A percentile compares a stretch with the other conserved stretches of the same genome.
These are phyloP conservation scores for Leptinotarsa haldemani DNA, from an alignment of 2,888 invertebrate species.

Conservation along the genomic window DNA sequence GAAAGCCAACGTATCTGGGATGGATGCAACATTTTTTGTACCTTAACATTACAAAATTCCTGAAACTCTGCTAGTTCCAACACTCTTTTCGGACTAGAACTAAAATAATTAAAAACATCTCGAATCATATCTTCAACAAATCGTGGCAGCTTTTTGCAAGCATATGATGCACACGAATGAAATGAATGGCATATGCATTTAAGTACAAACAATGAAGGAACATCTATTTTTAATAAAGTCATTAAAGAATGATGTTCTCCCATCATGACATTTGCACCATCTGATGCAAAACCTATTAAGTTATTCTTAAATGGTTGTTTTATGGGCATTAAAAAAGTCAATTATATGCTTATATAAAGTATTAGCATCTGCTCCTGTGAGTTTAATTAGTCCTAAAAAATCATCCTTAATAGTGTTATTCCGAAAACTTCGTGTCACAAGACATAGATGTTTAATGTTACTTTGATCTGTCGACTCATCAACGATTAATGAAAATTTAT, in stretches of 20 bases:
- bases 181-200: conserved; percentile 59
- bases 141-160: conserved; percentile 48
- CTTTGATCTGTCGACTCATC: conserved; percentile 6
- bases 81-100: conserved; percentile 46
- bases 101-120: conserved; percentile 49
- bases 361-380: conserved; percentile 13
- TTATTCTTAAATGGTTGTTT: neutral
- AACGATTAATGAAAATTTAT: conserved; percentile 21
- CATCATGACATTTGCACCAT: conserved; percentile 61
- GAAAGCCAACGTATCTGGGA: conserved; percentile 26
- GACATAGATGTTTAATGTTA: conserved; percentile 9
- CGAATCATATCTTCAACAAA: conserved; percentile 47
- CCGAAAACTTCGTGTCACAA: conserved; percentile 2
- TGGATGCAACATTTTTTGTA: conserved; percentile 21
- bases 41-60: conserved; percentile 12
- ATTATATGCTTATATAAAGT: conserved; percentile 21
- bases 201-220: conserved; percentile 55
- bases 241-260: conserved; percentile 54
- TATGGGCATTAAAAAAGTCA: neutral
- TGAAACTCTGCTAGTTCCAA: conserved; percentile 29
- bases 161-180: conserved; percentile 42
- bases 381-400: neutral
- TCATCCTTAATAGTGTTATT: conserved; percentile 2
- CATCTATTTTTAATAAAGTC: conserved; percentile 53
- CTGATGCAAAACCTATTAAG: conserved; percentile 57